Base-by-base conservation (phyloP, 2,888 invertebrate genomes). In the Fragum whitleyi region DNA sequence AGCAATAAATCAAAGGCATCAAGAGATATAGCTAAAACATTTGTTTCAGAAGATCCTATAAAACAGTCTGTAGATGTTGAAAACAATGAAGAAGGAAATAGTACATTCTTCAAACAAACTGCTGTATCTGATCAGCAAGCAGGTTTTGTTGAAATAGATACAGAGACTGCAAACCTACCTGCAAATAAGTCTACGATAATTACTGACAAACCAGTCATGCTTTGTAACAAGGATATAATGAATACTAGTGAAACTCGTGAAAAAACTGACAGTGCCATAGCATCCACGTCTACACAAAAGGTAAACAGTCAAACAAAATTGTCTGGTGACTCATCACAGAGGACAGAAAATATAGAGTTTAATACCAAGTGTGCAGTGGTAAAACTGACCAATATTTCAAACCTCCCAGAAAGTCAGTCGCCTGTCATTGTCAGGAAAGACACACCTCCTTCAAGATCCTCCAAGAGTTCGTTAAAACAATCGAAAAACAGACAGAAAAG, bases 401-500 rank as follows among this genome's bases (percentile, higher is more conserved):
- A 65, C 3, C n/a, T 65, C 5, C 1, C 36, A 42, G 42, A 65
- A 42, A 42, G 26, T 36, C 14, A 42, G 21, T 26, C 39, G 21
- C 42, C 39, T n/a, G 36, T 65, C 21, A 21, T 65, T 42, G 11
- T 65, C n/a, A 36, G 26, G 23, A 65, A 65, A 26, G 42, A 65
- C 7, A 3, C 19, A 23, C 19, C 42, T 2, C n/a, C 36, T 29
- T 32, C 19, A 16, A 61, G n/a, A 32, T 19, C 14, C 9, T 29
- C n/a, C 14, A n/a, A 7, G n/a, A 65, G 39, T 61, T 9, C 29
- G 14, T 42, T n/a, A 11, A 47, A 11, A 29, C 29, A n/a, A 5
- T 6, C 28, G n/a, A 69, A 69, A 62, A 39, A 57, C 23, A 74
- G 74, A 36, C 47, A 51, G 36, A 83, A 80, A 42, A 68, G 47